phyloP scores from a whole-genome alignment of 2,888 invertebrate species.

The Brenthis daphne region DNA sequence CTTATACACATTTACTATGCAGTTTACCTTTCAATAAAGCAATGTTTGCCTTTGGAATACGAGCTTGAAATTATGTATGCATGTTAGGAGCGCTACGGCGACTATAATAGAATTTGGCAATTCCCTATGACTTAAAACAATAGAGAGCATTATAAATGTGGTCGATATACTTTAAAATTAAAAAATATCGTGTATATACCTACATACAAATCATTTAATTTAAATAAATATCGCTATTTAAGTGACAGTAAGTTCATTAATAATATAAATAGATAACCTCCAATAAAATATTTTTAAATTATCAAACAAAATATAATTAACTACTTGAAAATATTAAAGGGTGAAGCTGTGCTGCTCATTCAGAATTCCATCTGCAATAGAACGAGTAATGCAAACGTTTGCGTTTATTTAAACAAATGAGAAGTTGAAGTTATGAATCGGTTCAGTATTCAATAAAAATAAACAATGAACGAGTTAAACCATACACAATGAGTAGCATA shows the following conservation, averaged over 20 bases:
- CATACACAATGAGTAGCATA: slow-evolving; percentile 64
- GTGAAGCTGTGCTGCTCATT: background rate
- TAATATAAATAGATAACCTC: background rate
- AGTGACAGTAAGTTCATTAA: too few species aligned
- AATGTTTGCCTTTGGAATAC: slow-evolving; percentile 56
- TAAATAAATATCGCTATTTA: background rate
- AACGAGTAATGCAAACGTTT: slow-evolving; percentile 8
- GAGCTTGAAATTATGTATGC: slow-evolving; percentile 61
- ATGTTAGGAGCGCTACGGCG: slow-evolving; percentile 44
- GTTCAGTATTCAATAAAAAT: slow-evolving; percentile 35
- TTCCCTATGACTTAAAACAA: slow-evolving; percentile 62
- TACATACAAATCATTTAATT: background rate
- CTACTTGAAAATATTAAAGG: background rate
- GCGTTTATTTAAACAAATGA: slow-evolving; percentile 8
- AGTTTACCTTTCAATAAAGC: slow-evolving; percentile 58
- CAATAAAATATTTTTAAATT: background rate
- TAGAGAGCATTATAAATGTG: slow-evolving; percentile 39
- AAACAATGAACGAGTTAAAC: slow-evolving; percentile 68
- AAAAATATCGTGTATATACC: background rate
- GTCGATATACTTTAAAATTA: background rate
- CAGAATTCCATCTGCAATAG: slow-evolving; percentile 7
- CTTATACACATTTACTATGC: slow-evolving; percentile 55
- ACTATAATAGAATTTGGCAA: slow-evolving; percentile 67
- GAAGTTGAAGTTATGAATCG: slow-evolving; percentile 31
- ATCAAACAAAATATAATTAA: background rate